These are phyloP conservation scores for Muschampia plurimacula DNA, from an alignment of 2,888 invertebrate species.

Conservation along the genomic window DNA sequence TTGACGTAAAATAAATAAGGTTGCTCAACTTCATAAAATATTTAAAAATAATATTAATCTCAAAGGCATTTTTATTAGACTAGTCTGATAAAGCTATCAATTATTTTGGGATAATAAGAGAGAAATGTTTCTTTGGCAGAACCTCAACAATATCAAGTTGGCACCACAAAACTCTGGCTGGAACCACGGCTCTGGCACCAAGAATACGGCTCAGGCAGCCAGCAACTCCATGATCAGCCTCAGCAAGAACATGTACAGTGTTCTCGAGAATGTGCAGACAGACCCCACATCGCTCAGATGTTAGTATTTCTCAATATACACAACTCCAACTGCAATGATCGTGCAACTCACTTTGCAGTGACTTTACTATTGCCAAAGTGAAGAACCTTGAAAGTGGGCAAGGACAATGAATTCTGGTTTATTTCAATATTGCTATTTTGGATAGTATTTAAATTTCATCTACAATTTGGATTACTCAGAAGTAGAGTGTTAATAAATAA, in stretches of 20 bases:
- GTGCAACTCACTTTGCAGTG: neutral
- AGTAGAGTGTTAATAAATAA: too few relatives aligned
- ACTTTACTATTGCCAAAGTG: neutral
- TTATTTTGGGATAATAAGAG: too few relatives aligned
- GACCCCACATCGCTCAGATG: slow-evolving; percentile 71
- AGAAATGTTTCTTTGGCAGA: slow-evolving; percentile 52
- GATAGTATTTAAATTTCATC: too few relatives aligned
- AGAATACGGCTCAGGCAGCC: slow-evolving; percentile 62
- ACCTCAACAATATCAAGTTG: slow-evolving; percentile 69
- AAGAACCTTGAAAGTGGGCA: neutral
- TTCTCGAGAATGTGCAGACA: slow-evolving; percentile 66
- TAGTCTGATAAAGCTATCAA: too few relatives aligned
- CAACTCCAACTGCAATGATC: neutral
- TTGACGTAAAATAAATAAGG: too few relatives aligned
- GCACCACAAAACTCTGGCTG: slow-evolving; percentile 71
- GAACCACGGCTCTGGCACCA: slow-evolving; percentile 76
- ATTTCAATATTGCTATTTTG: too few relatives aligned
- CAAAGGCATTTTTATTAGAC: too few relatives aligned
- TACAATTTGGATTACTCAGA: too few relatives aligned
- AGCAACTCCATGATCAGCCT: slow-evolving; percentile 66
- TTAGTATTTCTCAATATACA: neutral
- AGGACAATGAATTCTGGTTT: neutral
- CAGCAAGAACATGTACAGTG: slow-evolving; percentile 71
- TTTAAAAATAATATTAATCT: too few relatives aligned
- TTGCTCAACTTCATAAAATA: too few relatives aligned